Evolutionary conservation across 2,113 vertebrate genomes (phyloP).

Genomic region (Micromys minutus): DNA sequence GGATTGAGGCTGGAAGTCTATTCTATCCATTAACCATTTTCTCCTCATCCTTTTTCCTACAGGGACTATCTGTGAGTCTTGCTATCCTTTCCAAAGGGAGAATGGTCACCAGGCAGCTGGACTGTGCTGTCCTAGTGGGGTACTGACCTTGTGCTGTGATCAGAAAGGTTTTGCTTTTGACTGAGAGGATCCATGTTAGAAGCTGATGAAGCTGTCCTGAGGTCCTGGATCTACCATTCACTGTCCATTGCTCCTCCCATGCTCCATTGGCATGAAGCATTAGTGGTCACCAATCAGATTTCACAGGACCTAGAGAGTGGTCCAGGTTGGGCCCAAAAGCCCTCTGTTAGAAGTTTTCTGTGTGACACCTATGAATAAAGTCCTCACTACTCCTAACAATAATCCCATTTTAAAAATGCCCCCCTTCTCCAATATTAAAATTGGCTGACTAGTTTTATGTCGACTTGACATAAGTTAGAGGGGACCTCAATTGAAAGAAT

Average conservation of each 20-base stretch:
- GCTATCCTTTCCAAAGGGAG: neutral
- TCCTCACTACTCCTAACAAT: neutral
- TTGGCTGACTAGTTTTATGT: neutral
- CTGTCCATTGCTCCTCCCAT: neutral
- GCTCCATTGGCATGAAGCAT: neutral
- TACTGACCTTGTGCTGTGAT: neutral
- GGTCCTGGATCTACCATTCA: neutral
- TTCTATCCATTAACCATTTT: neutral
- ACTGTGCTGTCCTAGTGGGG: neutral
- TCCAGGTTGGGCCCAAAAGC: neutral
- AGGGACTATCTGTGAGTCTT: neutral
- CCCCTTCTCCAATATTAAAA: neutral
- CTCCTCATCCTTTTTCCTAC: conserved; percentile 30
- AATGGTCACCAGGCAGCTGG: neutral
- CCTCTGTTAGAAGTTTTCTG: neutral
- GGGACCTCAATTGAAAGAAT: neutral
- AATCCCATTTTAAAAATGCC: neutral
- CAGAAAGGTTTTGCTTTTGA: conserved; percentile 19
- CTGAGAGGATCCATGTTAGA: neutral
- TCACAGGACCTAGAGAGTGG: neutral
- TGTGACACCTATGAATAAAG: neutral
- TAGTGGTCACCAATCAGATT: neutral
- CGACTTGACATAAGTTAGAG: neutral
- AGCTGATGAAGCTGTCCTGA: neutral
- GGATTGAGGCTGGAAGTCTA: neutral